A percentile compares a stretch with the other conserved stretches of the same genome.
phyloP scores from a whole-genome alignment of 2,888 invertebrate species.

The Laspeyria flexula region DNA sequence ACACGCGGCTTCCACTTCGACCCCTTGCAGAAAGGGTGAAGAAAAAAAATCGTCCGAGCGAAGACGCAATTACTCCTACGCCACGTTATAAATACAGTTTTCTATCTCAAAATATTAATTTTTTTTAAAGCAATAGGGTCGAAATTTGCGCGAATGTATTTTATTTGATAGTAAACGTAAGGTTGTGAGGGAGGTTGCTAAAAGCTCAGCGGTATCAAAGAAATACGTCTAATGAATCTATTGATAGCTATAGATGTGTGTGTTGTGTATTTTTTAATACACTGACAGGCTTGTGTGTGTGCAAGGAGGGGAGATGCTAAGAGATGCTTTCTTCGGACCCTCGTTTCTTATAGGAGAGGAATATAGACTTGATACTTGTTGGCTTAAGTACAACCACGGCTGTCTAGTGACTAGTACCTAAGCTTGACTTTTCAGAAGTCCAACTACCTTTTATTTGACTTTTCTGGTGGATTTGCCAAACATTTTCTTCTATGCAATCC shows the following conservation, averaged over 20 bases:
- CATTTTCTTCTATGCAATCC: no score
- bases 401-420: no score
- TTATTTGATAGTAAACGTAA: constrained; percentile 40
- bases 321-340: constrained; percentile 84
- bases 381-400: no score
- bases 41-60: constrained; percentile 68
- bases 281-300: constrained; percentile 58
- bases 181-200: constrained; percentile 64
- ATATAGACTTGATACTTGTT: constrained; percentile 55
- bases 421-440: no score
- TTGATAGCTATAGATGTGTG: constrained; percentile 77
- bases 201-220: constrained; percentile 81
- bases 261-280: constrained; percentile 77
- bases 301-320: constrained; percentile 77
- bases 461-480: no score
- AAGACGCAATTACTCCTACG: constrained; percentile 81
- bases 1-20: constrained; percentile 46
- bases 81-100: constrained; percentile 43
- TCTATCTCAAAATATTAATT: constrained; percentile 13
- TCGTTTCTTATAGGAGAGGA: constrained; percentile 73
- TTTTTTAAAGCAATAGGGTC: constrained; percentile 40
- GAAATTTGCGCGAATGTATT: constrained; percentile 40
- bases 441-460: no score
- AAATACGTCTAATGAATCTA: constrained; percentile 85
- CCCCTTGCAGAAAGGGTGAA: constrained; percentile 65